Evolutionary conservation across 2,797 vertebrate species (phyloP).

Genomic region (Benthosema pterotum): DNA sequence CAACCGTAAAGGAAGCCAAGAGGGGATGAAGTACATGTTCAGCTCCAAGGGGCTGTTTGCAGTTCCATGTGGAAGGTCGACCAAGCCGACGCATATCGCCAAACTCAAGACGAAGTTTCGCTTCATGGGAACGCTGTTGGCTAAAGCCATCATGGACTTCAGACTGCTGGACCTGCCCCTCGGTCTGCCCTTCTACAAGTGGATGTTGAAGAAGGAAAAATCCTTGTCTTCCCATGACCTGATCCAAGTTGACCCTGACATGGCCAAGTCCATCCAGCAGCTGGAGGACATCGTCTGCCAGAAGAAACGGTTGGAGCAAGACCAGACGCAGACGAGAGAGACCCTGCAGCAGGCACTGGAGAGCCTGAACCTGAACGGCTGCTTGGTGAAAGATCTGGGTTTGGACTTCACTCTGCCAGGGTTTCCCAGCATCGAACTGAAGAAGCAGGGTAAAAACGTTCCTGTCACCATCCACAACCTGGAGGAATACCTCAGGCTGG

Average conservation of each 20-base stretch:
- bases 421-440: conserved; percentile 97
- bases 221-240: conserved; percentile 95
- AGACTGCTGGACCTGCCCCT: conserved; percentile 98
- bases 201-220: conserved; percentile 95
- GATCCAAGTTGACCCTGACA: conserved; percentile 94
- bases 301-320: conserved; percentile 96
- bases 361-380: conserved; percentile 97
- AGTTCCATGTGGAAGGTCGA: conserved; percentile 95
- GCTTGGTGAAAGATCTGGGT: conserved; percentile 96
- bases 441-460: conserved; percentile 96
- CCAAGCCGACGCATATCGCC: conserved; percentile 97
- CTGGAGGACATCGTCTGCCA: conserved; percentile 97
- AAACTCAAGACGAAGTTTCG: conserved; percentile 99
- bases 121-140: conserved; percentile 98
- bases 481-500: conserved; percentile 97
- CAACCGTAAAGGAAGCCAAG: conserved; percentile 99
- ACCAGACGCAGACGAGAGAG: conserved; percentile 97
- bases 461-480: conserved; percentile 97
- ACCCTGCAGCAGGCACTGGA: conserved; percentile 95
- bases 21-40: conserved; percentile 98
- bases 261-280: conserved; percentile 97
- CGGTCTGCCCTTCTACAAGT: conserved; percentile 98
- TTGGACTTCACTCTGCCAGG: conserved; percentile 97
- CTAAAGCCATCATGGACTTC: conserved; percentile 99
- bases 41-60: conserved; percentile 97